Conservation (phyloP, 53 echinoderm and acorn worm genomes). For the Zoroaster sp. region DNA sequence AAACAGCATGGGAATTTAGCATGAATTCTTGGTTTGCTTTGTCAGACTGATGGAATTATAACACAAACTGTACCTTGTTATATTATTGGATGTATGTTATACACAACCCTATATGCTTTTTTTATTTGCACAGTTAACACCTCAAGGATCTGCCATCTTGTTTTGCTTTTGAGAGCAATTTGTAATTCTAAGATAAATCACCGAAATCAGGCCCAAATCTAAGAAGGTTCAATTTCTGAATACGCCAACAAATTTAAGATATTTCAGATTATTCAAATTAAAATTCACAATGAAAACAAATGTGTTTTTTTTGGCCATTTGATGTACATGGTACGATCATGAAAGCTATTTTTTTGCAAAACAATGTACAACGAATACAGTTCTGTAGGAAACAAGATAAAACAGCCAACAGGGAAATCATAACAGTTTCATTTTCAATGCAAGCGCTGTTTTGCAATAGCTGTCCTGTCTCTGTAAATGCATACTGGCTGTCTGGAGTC, state of each 20-base stretch:
- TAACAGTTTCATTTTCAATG: neutral
- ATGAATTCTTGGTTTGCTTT: neutral
- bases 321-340: no score
- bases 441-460: neutral
- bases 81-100: neutral
- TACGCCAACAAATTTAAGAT: no score
- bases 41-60: neutral
- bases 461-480: neutral
- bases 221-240: no score
- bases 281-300: no score
- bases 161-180: neutral
- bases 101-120: neutral
- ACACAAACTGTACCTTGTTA: neutral
- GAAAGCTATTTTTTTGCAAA: no score
- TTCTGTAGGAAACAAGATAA: neutral
- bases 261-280: no score
- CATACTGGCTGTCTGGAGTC: slow-evolving; percentile 37
- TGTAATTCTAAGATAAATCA: no score
- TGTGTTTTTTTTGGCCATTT: no score
- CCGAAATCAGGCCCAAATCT: no score
- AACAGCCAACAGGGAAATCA: neutral
- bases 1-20: slow-evolving; percentile 7
- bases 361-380: neutral
- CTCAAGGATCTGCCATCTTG: neutral
- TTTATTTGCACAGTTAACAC: slow-evolving; percentile 33